Conservation (phyloP, 2,797 vertebrate species). For the Sphaeramia orbicularis region DNA sequence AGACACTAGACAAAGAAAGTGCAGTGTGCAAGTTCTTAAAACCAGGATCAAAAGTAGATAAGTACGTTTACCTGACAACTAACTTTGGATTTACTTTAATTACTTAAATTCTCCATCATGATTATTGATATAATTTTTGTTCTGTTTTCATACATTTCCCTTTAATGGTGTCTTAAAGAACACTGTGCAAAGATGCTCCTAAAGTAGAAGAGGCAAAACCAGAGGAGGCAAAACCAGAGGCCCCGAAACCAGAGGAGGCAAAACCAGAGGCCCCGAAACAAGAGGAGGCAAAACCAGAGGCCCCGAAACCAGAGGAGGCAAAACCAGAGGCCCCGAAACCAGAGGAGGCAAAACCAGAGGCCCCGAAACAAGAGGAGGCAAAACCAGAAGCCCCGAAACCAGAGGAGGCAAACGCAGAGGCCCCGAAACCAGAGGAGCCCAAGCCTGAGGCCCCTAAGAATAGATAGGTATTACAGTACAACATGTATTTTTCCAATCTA, state of each 20-base stretch:
- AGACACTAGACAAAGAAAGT: not conserved
- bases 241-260: conserved; percentile 5
- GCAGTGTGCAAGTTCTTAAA: not conserved
- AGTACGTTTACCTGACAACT: too few species aligned
- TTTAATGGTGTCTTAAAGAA: too few species aligned
- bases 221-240: conserved; percentile 15
- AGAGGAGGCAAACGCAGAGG: not conserved
- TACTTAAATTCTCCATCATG: too few species aligned
- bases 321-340: conserved; percentile 27
- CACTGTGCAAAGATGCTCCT: too few species aligned
- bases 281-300: not conserved
- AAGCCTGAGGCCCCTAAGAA: conserved; percentile 20
- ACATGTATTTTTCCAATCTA: not conserved
- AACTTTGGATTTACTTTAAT: too few species aligned
- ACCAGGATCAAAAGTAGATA: too few species aligned
- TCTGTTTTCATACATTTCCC: too few species aligned
- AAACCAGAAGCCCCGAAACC: conserved; percentile 15
- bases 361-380: conserved; percentile 14
- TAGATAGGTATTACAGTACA: not conserved
- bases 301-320: conserved; percentile 1
- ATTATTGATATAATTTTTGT: too few species aligned
- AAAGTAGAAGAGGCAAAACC: too few species aligned
- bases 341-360: conserved; percentile 14
- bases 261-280: conserved; percentile 37
- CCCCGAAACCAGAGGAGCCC: conserved; percentile 7